A percentile compares a stretch with the other conserved stretches of the same genome.
These are phyloP conservation scores for Drosophila murphyi DNA, from an alignment of 1,140 invertebrate species.

Conservation along the genomic window DNA sequence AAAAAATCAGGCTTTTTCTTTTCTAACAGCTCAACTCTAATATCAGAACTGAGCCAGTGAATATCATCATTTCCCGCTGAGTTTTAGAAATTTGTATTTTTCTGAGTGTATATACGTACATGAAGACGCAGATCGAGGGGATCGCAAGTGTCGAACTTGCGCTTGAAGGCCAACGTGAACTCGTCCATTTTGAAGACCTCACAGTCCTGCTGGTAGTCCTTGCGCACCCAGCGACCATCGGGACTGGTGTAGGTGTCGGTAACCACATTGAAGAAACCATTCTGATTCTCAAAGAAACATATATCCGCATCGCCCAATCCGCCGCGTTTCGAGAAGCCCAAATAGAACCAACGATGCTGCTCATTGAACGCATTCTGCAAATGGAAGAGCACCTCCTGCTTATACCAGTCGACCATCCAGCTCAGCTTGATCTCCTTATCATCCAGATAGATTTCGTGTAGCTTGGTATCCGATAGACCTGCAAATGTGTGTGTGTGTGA, in stretches of 20 bases:
- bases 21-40: no score
- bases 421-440: conserved; percentile 83
- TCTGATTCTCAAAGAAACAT: conserved; percentile 89
- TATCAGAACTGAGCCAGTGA: no score
- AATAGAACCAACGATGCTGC: conserved; percentile 89
- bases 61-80: no score
- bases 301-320: conserved; percentile 91
- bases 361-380: conserved; percentile 83
- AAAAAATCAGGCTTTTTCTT: no score
- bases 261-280: conserved; percentile 80
- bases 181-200: conserved; percentile 88
- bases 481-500: neutral
- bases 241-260: conserved; percentile 90
- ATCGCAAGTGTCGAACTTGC: conserved; percentile 97
- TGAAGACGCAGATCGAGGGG: conserved; percentile 94
- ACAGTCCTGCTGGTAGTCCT: conserved; percentile 93
- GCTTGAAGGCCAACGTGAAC: conserved; percentile 89
- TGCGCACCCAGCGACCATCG: conserved; percentile 87
- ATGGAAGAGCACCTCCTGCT: conserved; percentile 84
- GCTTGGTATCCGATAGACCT: conserved; percentile 82
- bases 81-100: no score
- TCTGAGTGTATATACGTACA: conserved; percentile 85
- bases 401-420: conserved; percentile 84
- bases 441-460: conserved; percentile 80
- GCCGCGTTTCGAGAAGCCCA: conserved; percentile 97